phyloP scores from a whole-genome alignment of 2,797 vertebrate species.

The Holocentrus rufus region DNA sequence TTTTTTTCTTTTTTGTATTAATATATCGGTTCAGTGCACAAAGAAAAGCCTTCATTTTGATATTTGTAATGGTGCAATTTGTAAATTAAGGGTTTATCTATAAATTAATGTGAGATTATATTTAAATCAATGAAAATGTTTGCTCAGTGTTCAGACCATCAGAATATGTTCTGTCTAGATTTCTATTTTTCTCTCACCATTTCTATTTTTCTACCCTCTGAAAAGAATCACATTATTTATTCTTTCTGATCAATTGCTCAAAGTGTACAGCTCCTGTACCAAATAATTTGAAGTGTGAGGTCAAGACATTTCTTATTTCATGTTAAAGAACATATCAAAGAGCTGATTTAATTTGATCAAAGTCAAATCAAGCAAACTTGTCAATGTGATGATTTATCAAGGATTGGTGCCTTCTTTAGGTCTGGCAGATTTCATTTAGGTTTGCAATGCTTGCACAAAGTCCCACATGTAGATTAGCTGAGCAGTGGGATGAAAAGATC shows the following conservation, averaged over 20 bases:
- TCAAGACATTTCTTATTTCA: conserved; percentile 28
- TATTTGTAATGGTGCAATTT: conserved; percentile 58
- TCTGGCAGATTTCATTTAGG: conserved; percentile 47
- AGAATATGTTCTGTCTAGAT: conserved; percentile 23
- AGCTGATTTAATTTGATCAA: conserved; percentile 25
- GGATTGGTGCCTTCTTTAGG: conserved; percentile 62
- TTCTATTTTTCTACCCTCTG: conserved; percentile 62
- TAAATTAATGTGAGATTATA: conserved; percentile 41
- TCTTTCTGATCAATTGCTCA: conserved; percentile 37
- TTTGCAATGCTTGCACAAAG: conserved; percentile 69
- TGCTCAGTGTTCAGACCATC: conserved; percentile 6
- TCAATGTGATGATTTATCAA: conserved; percentile 39
- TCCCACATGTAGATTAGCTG: conserved; percentile 41
- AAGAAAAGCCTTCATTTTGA: conserved; percentile 49
- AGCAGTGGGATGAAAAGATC: conserved; percentile 50
- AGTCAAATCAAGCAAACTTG: conserved; percentile 31
- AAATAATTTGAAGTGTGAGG: conserved; percentile 17
- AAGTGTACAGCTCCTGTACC: conserved; percentile 28
- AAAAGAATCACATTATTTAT: conserved; percentile 65
- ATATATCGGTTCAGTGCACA: conserved; percentile 34
- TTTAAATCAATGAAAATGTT: conserved; percentile 45
- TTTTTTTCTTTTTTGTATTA: conserved; percentile 2
- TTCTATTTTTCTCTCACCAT: conserved; percentile 59
- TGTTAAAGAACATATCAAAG: conserved; percentile 35
- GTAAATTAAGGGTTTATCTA: conserved; percentile 45